Base-by-base conservation (phyloP, 2,888 invertebrate species). In the Apodemia hepburni region DNA sequence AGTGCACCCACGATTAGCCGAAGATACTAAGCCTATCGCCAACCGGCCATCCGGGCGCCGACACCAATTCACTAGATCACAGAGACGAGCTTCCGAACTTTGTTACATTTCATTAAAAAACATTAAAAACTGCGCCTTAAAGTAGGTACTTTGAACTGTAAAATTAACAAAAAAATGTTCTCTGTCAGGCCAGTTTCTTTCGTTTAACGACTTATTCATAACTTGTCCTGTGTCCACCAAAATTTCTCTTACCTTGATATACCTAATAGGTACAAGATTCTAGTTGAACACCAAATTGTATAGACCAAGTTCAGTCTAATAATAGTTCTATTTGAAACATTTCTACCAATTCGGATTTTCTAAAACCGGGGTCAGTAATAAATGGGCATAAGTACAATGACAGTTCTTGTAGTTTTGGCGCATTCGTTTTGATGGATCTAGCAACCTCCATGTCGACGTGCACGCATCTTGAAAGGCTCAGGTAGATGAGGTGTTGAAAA, bases 371-470 rank as follows among this genome's bases (percentile, higher is more conserved):
- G 29, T 9, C 22, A 61, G 22, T 54, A 18, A 17, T 61, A 54
- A 38, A 61, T 6, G 54, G 51, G 38, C 61, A 61, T 45, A 90
- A 78, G 69, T 92, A 92, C 71, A 92, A 92, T 64, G 92, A 92
- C 51, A 92, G 73, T 69, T 92, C 92, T 71, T 85, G 82, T 29
- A 92, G 78, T 74, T 87, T 90, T 12, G 92, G 89, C 64, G 90
- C 90, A 81, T 85, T 87, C 17, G 81, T 78, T 77, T 90, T 92
- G 58, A 92, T 90, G 27, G 81, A 84, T 72, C 84, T 87, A 65
- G 90, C 92, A 45, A 92, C 88, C 71, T 89, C 85, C 80, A 92
- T 84, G 7, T 89, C 88, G 17, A 92, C 88, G 76, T 92, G 92
- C 29, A 84, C 75, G 73, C 92, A 92, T 63, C 92, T 76, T 11